Conservation (phyloP, 1,140 invertebrate genomes). For the Papilio polytes region DNA sequence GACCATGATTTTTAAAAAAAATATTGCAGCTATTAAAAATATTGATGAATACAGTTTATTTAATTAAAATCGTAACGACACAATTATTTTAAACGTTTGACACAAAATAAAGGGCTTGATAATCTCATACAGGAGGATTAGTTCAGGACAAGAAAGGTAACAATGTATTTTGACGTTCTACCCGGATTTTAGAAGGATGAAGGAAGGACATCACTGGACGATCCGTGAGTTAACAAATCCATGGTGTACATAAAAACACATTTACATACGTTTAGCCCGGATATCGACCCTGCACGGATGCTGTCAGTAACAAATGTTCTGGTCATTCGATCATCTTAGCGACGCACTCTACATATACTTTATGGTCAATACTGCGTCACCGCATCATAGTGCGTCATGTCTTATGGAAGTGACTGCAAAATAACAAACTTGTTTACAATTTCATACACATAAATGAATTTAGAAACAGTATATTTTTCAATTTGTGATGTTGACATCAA, state of each 20-base stretch:
- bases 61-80: too few species aligned
- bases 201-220: too few species aligned
- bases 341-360: not conserved
- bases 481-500: not conserved
- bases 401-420: not conserved
- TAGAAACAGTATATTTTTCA: not conserved
- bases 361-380: conserved; percentile 16
- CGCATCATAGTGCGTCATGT: conserved; percentile 9
- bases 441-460: not conserved
- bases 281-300: conserved; percentile 32
- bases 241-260: conserved; percentile 13
- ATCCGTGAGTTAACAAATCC: not conserved
- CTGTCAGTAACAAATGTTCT: conserved; percentile 31
- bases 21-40: too few species aligned
- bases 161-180: too few species aligned
- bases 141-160: too few species aligned
- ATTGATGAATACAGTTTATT: too few species aligned
- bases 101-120: too few species aligned
- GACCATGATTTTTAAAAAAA: not conserved
- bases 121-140: too few species aligned
- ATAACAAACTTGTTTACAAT: conserved; percentile 22
- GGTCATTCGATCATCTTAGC: not conserved
- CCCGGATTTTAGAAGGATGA: too few species aligned
- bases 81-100: too few species aligned
- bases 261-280: conserved; percentile 31